A percentile compares a stretch with the other conserved stretches of the same genome.
phyloP scores from a whole-genome alignment of 2,113 vertebrate species.

The Elephas maximus region DNA sequence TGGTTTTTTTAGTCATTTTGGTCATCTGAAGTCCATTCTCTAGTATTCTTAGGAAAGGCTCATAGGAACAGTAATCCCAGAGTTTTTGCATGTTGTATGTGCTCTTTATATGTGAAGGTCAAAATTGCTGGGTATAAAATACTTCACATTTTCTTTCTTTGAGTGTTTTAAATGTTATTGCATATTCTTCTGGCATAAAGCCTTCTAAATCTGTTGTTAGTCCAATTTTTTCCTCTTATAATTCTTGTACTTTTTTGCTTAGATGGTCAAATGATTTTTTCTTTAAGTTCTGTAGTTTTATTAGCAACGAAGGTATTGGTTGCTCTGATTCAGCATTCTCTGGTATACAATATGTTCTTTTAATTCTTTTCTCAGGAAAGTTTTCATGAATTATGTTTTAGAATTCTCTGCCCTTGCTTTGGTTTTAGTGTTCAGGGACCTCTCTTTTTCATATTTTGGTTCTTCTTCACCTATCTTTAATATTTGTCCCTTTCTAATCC shows the following conservation, averaged over 20 bases:
- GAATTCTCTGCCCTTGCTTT: background rate
- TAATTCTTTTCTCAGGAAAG: background rate
- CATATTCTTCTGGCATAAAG: background rate
- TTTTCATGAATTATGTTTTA: background rate
- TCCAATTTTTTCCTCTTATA: background rate
- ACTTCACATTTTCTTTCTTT: background rate
- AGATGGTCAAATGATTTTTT: background rate
- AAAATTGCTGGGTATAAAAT: background rate
- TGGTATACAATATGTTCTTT: background rate
- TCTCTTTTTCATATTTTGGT: background rate
- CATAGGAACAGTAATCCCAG: background rate
- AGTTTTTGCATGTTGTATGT: background rate
- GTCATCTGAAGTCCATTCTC: background rate
- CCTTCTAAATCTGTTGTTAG: background rate
- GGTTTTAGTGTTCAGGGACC: background rate
- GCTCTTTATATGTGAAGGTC: background rate
- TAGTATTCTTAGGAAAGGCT: background rate
- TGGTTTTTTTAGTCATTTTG: background rate
- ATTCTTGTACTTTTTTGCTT: background rate
- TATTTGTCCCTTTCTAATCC: background rate
- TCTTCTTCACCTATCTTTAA: slow-evolving; percentile 19
- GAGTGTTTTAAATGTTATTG: background rate
- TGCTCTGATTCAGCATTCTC: background rate
- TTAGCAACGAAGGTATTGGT: background rate
- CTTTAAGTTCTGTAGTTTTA: background rate